These are phyloP conservation scores for Sturnus vulgaris DNA, from an alignment of 2,113 vertebrate genomes.

Conservation along the genomic window DNA sequence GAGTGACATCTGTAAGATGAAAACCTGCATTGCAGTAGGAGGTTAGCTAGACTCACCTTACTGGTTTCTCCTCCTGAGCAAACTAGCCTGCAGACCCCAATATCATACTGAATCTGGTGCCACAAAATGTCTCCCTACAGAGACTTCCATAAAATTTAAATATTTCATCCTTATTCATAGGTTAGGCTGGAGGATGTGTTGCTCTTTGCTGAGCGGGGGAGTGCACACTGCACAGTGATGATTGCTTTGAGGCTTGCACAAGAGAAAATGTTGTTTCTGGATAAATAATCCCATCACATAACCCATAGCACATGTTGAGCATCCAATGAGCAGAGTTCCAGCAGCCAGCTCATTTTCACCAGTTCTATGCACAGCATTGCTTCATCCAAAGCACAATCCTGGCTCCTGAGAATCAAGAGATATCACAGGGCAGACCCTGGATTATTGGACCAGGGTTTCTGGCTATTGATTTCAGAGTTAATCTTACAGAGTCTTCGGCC, in stretches of 20 bases:
- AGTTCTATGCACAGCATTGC: accelerated
- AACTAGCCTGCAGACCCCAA: background rate
- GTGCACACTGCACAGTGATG: background rate
- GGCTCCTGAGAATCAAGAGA: background rate
- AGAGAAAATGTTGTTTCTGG: background rate
- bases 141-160: background rate
- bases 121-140: background rate
- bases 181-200: background rate
- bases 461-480: background rate
- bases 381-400: background rate
- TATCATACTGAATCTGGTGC: background rate
- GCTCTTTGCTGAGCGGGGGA: background rate
- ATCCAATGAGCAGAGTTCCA: background rate
- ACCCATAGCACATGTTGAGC: background rate
- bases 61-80: background rate
- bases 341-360: background rate
- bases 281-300: background rate
- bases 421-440: accelerated
- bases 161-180: background rate
- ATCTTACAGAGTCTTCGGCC: background rate
- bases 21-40: background rate
- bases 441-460: background rate
- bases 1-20: background rate
- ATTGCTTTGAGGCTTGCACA: background rate
- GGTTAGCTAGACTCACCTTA: background rate